Conservation (phyloP, 2,888 invertebrate genomes). For the Pomacea canaliculata region DNA sequence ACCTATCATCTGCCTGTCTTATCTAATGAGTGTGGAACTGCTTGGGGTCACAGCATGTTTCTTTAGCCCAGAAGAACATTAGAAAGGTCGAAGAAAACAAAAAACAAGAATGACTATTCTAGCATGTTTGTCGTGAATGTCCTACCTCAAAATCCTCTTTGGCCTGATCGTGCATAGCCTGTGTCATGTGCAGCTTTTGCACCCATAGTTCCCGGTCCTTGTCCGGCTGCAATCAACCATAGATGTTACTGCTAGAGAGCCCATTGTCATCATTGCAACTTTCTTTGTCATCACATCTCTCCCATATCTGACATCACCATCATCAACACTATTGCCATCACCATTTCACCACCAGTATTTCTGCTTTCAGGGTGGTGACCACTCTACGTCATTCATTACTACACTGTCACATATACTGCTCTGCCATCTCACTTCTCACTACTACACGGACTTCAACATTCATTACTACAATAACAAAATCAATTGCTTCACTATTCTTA, state of each 20-base stretch:
- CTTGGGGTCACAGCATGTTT: too few species aligned
- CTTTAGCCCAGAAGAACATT: too few species aligned
- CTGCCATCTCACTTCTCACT: too few species aligned
- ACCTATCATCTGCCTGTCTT: too few species aligned
- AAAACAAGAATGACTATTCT: too few species aligned
- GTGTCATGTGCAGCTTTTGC: conserved; percentile 86
- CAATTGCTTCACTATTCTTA: too few species aligned
- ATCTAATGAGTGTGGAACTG: too few species aligned
- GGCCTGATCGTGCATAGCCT: conserved; percentile 78
- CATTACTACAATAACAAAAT: too few species aligned
- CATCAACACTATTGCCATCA: not conserved
- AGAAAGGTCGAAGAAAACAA: too few species aligned
- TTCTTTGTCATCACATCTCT: not conserved
- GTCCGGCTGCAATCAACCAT: conserved; percentile 77
- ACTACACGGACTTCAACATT: too few species aligned
- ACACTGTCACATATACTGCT: too few species aligned
- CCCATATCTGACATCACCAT: not conserved
- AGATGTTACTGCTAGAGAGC: conserved; percentile 4
- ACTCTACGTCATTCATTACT: not conserved
- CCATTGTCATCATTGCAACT: too few species aligned
- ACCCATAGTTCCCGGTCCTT: conserved; percentile 83
- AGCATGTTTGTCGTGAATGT: not conserved
- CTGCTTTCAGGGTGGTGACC: conserved; percentile 28
- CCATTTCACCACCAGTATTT: not conserved
- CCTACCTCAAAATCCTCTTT: conserved; percentile 59